Evolutionary conservation across 1,140 invertebrate genomes (phyloP), one percentile per base, ranked within the genome.

Genomic region (Drosophila ananassae): DNA sequence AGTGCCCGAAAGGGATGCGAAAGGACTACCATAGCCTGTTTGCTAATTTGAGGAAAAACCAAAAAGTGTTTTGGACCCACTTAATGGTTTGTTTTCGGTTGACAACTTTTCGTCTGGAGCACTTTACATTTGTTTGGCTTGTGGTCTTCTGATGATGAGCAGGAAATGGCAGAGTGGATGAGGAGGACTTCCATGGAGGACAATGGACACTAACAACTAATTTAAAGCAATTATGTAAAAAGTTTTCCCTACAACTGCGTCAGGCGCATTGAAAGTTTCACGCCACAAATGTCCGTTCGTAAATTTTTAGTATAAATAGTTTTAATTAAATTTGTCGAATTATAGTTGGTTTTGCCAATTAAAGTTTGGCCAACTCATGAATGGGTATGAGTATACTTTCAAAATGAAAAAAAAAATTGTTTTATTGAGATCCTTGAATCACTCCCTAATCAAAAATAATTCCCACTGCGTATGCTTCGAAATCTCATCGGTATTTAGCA

Each of bases 21-120:
- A 73, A 37, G 74, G 54, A 24, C 44, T 8, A 12, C 50, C 67
- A 61, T 50, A 53, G 24, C 48, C 28, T 47, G 22, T 12, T 41
- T 74, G 78, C 82, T 87, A 87, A 85, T 85, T 89, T 74, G 57
- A 57, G 79, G 24, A 52, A 53, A 47, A 58, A 58, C 68, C 56
- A 52, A 52, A 73, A 72, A 81, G 68, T 81, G 74, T 67, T 85
- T 85, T 87, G 82, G 64, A 78, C 78, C 78, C 82, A 89, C 83
- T 87, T 87, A 87, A 87, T 87, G 83, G 83, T 79, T 89, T 87
- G 83, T 87, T 89, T 89, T 89, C 77, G 84, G 84, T 89, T 89
- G 84, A 89, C 77, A 89, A 77, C 79, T 77, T 89, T 73, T 73
- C 74, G 74, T 71, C 77, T 68, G 81, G 58, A 69, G 64, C 63